These are phyloP conservation scores for Acrocyrtus sp. DNA, from an alignment of 2,888 invertebrate species.

Conservation along the genomic window DNA sequence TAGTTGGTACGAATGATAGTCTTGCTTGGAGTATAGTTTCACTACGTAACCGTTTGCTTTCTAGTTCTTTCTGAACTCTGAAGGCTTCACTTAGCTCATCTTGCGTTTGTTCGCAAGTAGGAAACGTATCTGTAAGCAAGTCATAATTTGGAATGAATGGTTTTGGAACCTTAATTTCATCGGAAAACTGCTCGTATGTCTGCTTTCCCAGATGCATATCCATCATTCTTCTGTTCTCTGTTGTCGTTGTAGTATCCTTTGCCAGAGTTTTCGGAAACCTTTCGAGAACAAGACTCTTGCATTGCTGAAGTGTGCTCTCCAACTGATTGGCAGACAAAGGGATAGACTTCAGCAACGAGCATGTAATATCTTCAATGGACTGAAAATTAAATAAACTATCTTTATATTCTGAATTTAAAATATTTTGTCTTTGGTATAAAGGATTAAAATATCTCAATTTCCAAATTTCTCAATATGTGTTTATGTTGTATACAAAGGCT, in stretches of 20 bases:
- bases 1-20: no score
- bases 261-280: conserved; percentile 23
- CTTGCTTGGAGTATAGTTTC: no score
- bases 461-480: not conserved
- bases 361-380: conserved; percentile 32
- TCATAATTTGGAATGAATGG: conserved; percentile 5
- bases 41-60: conserved; percentile 15
- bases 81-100: conserved; percentile 13
- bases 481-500: no score
- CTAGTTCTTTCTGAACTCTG: conserved; percentile 12
- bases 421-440: no score
- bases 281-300: conserved; percentile 23
- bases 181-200: conserved; percentile 2
- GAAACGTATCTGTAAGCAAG: not conserved
- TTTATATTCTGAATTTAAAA: not conserved
- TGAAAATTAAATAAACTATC: conserved; percentile 7
- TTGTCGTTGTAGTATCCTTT: not conserved
- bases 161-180: conserved; percentile 9
- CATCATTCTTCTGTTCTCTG: not conserved
- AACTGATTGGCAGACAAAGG: conserved; percentile 16
- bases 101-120: not conserved
- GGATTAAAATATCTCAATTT: no score
- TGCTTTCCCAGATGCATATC: not conserved
- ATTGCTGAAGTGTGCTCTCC: conserved; percentile 17
- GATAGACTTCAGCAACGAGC: conserved; percentile 24